Conservation (phyloP, 2,113 vertebrate species). For the Callopanchax toddi region DNA sequence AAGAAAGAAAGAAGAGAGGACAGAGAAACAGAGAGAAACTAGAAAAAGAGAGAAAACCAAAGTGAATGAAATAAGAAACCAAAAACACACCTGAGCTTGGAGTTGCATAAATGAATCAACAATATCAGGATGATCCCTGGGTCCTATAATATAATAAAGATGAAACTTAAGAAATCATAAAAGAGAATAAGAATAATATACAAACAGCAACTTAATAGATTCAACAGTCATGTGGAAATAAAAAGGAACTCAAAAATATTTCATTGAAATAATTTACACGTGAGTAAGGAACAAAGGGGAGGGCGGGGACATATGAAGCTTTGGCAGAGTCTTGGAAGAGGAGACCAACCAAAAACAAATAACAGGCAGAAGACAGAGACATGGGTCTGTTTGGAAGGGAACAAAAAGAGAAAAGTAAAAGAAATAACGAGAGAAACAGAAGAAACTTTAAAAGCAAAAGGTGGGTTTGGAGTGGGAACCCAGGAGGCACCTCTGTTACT, state of each 20-base stretch:
- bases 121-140: slow-evolving; percentile 99
- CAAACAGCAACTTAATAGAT: slow-evolving; percentile 99
- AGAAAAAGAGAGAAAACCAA: slow-evolving; percentile 89
- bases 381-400: slow-evolving; percentile 90
- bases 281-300: slow-evolving; percentile 87
- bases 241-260: slow-evolving; percentile 82
- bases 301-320: slow-evolving; percentile 90
- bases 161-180: slow-evolving; percentile 99
- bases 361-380: slow-evolving; percentile 80
- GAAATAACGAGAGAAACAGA: slow-evolving; percentile 89
- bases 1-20: slow-evolving; percentile 52
- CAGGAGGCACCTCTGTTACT: slow-evolving; percentile 85
- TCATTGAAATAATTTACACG: slow-evolving; percentile 85
- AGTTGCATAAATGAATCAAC: slow-evolving; percentile 99
- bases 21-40: slow-evolving; percentile 55
- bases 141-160: slow-evolving; percentile 99
- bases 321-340: slow-evolving; percentile 91
- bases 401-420: slow-evolving; percentile 79
- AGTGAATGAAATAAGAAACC: slow-evolving; percentile 99
- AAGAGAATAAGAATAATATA: slow-evolving; percentile 90
- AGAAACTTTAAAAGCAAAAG: slow-evolving; percentile 83
- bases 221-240: slow-evolving; percentile 99
- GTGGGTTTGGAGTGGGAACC: slow-evolving; percentile 85
- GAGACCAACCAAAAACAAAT: slow-evolving; percentile 74
- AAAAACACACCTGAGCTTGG: slow-evolving; percentile 99